Evolutionary conservation across 2,797 vertebrate species (phyloP).

Genomic region (Sus cebifrons): DNA sequence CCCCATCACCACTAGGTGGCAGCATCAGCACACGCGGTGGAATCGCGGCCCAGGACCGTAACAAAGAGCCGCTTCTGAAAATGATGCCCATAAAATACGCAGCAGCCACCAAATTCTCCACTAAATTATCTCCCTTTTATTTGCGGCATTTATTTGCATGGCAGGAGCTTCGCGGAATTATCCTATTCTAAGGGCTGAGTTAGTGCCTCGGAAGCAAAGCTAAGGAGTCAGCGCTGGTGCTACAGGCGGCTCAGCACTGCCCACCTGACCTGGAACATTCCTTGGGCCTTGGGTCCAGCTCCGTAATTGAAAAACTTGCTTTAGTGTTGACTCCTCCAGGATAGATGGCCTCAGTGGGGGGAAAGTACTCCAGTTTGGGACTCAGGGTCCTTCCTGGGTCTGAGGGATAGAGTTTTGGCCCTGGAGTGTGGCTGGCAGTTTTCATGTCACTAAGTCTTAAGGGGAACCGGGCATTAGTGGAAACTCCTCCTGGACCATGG

Average conservation of each 20-base stretch:
- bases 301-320: neutral
- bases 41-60: neutral
- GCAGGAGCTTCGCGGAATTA: neutral
- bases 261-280: neutral
- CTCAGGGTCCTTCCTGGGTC: neutral
- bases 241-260: neutral
- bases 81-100: neutral
- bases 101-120: neutral
- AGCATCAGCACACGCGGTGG: constrained; percentile 56
- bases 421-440: neutral
- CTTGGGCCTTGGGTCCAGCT: neutral
- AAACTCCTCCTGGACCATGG: neutral
- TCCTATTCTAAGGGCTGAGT: neutral
- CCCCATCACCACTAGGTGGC: constrained; percentile 77
- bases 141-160: constrained; percentile 13
- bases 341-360: neutral
- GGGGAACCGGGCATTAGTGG: neutral
- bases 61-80: neutral
- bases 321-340: neutral
- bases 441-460: neutral
- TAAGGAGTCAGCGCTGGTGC: neutral
- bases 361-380: neutral
- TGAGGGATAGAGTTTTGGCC: neutral
- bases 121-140: constrained; percentile 41
- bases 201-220: neutral